phyloP scores from a whole-genome alignment of 2,797 vertebrate genomes.

The Notoglanidium macrostoma region DNA sequence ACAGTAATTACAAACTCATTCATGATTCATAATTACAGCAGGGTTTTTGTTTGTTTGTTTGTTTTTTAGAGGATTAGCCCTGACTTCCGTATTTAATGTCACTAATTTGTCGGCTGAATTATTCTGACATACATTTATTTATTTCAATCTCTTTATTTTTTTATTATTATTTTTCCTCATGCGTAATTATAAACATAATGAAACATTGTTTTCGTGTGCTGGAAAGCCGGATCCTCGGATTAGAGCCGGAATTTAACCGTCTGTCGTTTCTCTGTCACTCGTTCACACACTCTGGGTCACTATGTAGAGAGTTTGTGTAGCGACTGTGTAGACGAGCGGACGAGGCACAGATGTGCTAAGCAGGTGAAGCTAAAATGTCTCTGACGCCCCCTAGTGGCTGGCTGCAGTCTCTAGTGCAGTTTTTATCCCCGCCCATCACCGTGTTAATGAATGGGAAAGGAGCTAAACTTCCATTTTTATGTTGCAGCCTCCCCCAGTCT shows the following conservation, averaged over 20 bases:
- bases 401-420: background rate
- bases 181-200: background rate
- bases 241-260: background rate
- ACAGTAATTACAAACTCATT: too few relatives aligned
- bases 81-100: background rate
- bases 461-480: background rate
- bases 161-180: background rate
- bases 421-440: background rate
- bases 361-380: background rate
- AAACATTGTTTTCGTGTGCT: background rate
- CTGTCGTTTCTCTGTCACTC: background rate
- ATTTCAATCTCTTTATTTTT: background rate
- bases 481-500: too few relatives aligned
- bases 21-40: too few relatives aligned
- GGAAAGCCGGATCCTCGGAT: background rate
- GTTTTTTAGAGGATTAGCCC: background rate
- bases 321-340: background rate
- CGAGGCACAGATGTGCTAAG: background rate
- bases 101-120: background rate
- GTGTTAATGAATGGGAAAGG: background rate
- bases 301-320: background rate
- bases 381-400: background rate
- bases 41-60: background rate
- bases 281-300: background rate
- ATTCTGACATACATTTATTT: background rate